These are phyloP conservation scores for Myotis daubentonii DNA, from an alignment of 2,797 vertebrate species.

Conservation along the genomic window DNA sequence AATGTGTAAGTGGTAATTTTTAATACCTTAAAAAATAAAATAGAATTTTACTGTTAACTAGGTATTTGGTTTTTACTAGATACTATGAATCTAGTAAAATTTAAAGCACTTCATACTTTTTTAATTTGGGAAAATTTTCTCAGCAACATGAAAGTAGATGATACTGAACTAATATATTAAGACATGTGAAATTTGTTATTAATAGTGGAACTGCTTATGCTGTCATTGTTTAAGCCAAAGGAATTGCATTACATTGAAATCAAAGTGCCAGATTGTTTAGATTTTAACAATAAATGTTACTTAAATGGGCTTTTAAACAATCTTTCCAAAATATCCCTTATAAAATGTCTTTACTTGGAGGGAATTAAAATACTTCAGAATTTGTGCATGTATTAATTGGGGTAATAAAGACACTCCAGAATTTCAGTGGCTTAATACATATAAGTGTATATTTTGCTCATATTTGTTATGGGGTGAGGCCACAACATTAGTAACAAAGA, in stretches of 20 bases:
- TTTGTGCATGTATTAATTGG: constrained; percentile 37
- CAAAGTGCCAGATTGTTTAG: constrained; percentile 47
- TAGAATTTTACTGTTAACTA: constrained; percentile 16
- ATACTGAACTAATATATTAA: constrained; percentile 25
- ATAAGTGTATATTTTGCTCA: constrained; percentile 43
- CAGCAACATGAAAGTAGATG: neutral
- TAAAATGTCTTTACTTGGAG: constrained; percentile 46
- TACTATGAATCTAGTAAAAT: neutral
- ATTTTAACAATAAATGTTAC: constrained; percentile 61
- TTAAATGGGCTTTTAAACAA: constrained; percentile 32
- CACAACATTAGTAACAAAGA: too few relatives aligned
- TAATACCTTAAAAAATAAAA: constrained; percentile 23
- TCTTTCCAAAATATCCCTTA: constrained; percentile 47
- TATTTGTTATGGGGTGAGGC: too few relatives aligned
- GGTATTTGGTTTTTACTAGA: constrained; percentile 41
- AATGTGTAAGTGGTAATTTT: constrained; percentile 6
- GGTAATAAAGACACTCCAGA: constrained; percentile 40
- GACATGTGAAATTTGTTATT: constrained; percentile 7
- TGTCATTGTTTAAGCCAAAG: constrained; percentile 24
- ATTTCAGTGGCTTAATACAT: constrained; percentile 48
- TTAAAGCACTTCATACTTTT: constrained; percentile 21
- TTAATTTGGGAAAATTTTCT: constrained; percentile 35
- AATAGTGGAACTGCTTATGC: neutral
- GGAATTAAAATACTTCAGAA: constrained; percentile 41
- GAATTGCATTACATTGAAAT: constrained; percentile 49